Conservation (phyloP, 2,797 vertebrate species). For the Ambastaia sidthimunki region DNA sequence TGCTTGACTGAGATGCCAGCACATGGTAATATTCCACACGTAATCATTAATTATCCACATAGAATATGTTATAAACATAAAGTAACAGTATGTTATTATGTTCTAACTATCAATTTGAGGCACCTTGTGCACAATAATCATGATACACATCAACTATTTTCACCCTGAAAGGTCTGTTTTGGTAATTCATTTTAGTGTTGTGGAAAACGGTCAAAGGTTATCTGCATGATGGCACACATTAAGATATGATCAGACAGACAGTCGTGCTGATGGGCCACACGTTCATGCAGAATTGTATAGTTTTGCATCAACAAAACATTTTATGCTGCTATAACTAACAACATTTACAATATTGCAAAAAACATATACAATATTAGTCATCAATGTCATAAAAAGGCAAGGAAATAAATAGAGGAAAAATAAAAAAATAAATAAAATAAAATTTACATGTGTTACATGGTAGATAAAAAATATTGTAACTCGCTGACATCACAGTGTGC, state of each 20-base stretch:
- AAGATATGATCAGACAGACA: conserved; percentile 38
- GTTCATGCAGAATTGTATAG: conserved; percentile 4
- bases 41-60: background rate
- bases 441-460: background rate
- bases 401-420: background rate
- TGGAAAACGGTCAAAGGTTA: conserved; percentile 29
- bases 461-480: background rate
- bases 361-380: background rate
- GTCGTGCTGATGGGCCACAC: conserved; percentile 10
- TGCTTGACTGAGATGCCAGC: no score
- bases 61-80: background rate
- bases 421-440: background rate
- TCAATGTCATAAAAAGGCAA: background rate
- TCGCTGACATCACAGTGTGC: background rate
- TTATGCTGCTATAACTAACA: background rate
- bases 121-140: background rate
- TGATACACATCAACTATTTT: conserved; percentile 16
- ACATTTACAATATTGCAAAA: background rate
- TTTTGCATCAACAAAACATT: background rate
- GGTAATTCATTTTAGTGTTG: conserved; percentile 10
- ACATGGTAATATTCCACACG: background rate
- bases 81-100: background rate
- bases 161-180: conserved; percentile 10
- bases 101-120: background rate
- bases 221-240: conserved; percentile 16